Evolutionary conservation across 92 coral and sea anemone species (phyloP), one percentile per base, ranked within the genome.

Genomic region (Umimayanthus chanpuru): DNA sequence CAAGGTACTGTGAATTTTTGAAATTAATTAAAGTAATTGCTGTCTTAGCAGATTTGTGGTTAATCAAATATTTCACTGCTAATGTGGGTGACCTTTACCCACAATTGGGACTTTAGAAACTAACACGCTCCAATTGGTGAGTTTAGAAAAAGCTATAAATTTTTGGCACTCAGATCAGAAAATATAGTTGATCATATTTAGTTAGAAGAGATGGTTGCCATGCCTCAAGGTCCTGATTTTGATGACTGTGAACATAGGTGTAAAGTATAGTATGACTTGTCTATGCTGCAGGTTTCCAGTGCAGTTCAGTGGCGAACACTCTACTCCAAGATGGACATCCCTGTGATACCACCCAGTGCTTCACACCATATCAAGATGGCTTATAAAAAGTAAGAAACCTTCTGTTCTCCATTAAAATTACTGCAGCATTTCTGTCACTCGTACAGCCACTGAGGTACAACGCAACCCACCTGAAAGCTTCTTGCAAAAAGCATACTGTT

Each of bases 311-410:
- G 99, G 99, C 80, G 96, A 64, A 92, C 89, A 44, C 92, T 97
- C 65, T 97, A 97, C 81, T 89, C 90, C 50, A 96, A 93, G 76
- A 97, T 97, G 99, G 94, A 94, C 58, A 97, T 95, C 76, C 97
- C 99, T 18, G 95, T 94, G 6, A 88, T 97, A 85, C 98, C 99
- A 32, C 98, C 99, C 36, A 97, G 98, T 71, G 99, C 98, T 29
- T 95, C 97, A 56, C 98, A 97, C 56, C 99, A 97, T 73, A 97
- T 97, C 49, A 97, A 97, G 88, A 97, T 95, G 98, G 94, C 99
- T 64, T 97, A 97, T 82, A 97, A 95, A 91, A 95, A 93, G 99
- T 95, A 90, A 73, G 96, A 16, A 23, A 21, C 36, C 74, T 77
- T 38, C 8, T 6, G 28, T 23, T 43, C 72, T 26, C 41, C 77